Evolutionary conservation across 2,888 invertebrate species (phyloP).

Genomic region (Drosophila koepferae): DNA sequence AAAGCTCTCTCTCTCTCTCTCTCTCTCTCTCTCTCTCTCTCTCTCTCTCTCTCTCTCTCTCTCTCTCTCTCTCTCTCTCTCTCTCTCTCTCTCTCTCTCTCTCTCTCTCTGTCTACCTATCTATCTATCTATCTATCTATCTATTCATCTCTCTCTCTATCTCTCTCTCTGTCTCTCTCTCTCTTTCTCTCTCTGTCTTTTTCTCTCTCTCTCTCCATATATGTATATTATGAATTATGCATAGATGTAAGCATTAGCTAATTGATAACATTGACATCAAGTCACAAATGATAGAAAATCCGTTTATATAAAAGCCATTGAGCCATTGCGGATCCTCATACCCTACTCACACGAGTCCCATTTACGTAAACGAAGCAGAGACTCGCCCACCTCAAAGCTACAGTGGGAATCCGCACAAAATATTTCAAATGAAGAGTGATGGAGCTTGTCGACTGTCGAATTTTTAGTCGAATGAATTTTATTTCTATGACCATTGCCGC

Average conservation of each 20-base stretch:
- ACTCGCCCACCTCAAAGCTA: not conserved
- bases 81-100: no score
- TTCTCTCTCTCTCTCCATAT: not conserved
- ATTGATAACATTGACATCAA: not conserved
- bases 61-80: not conserved
- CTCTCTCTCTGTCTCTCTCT: not conserved
- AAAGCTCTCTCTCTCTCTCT: no score
- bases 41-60: not conserved
- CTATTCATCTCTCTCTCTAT: not conserved
- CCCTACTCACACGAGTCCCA: not conserved
- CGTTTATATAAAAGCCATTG: slow-evolving; percentile 2
- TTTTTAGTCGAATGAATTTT: slow-evolving; percentile 6
- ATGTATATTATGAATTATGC: not conserved
- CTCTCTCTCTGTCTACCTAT: no score
- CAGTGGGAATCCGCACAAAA: not conserved
- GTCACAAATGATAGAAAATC: not conserved
- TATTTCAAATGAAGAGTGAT: slow-evolving; percentile 14
- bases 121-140: no score
- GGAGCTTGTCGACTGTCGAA: not conserved
- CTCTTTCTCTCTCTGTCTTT: no score
- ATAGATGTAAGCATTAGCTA: not conserved
- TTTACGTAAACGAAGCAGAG: slow-evolving; percentile 1
- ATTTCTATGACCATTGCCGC: slow-evolving; percentile 6
- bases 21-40: not conserved
- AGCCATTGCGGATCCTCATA: not conserved